Evolutionary conservation across 2,113 vertebrate genomes (phyloP).

Genomic region (Macquaria australasica): DNA sequence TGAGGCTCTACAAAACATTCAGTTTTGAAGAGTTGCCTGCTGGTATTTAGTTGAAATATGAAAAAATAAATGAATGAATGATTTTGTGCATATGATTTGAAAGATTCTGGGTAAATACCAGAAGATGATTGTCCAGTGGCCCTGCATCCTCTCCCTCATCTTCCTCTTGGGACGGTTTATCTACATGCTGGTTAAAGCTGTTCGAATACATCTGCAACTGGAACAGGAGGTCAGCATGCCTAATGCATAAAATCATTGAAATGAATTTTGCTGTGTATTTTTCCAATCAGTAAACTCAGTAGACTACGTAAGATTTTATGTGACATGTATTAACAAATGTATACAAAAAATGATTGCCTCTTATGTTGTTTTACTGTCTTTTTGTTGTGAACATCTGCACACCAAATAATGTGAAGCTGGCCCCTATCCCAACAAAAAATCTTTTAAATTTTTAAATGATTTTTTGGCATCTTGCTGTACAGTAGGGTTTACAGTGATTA

Average conservation of each 20-base stretch:
- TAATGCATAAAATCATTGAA: not conserved
- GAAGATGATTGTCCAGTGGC: constrained; percentile 87
- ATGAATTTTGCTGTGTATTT: not conserved
- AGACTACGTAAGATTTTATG: not conserved
- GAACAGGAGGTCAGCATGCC: constrained; percentile 74
- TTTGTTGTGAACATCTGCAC: not conserved
- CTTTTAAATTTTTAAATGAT: too few species aligned
- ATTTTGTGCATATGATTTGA: constrained; percentile 42
- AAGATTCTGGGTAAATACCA: constrained; percentile 84
- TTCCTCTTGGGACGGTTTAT: constrained; percentile 89
- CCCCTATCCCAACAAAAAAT: too few species aligned
- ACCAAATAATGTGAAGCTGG: not conserved
- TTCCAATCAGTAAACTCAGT: not conserved
- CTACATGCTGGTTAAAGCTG: constrained; percentile 85
- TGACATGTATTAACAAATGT: too few species aligned
- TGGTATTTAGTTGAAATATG: not conserved
- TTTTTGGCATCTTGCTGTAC: not conserved
- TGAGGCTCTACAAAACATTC: not conserved
- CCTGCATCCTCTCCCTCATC: constrained; percentile 85
- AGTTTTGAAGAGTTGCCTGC: not conserved
- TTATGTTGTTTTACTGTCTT: not conserved
- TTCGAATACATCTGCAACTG: constrained; percentile 76
- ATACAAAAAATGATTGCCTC: not conserved
- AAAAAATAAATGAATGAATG: not conserved
- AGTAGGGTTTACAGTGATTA: not conserved